phyloP scores from a whole-genome alignment of 2,113 vertebrate genomes.

The Macrotus californicus region DNA sequence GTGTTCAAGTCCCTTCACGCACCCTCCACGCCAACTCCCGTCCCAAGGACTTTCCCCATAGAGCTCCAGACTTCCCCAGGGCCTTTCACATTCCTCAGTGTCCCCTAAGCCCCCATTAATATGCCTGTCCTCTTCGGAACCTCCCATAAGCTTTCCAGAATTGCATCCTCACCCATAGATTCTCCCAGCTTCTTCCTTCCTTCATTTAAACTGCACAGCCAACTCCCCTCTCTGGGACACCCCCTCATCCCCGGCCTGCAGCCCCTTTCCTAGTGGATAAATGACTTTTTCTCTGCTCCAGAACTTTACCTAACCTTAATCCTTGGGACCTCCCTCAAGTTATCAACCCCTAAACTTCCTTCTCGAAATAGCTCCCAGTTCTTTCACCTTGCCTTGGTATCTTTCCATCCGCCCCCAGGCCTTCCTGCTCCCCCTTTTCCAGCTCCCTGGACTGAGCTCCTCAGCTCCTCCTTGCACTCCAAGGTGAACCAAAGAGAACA shows the following conservation, averaged over 20 bases:
- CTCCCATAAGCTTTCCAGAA: not conserved
- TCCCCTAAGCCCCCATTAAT: not conserved
- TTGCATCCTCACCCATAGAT: not conserved
- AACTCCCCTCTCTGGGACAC: not conserved
- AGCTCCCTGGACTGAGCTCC: not conserved
- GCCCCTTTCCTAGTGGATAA: not conserved
- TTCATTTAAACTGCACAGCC: not conserved
- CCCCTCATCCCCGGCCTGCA: not conserved
- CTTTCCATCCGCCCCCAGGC: not conserved
- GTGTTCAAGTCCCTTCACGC: not conserved
- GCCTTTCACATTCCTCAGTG: not conserved
- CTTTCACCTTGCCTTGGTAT: not conserved
- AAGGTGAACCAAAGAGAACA: not conserved
- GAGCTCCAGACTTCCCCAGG: not conserved
- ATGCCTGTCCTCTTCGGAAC: not conserved
- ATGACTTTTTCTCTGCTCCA: not conserved
- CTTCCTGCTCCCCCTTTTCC: not conserved
- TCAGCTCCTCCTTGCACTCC: not conserved
- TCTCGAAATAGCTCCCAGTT: not conserved
- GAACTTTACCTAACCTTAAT: slow-evolving; percentile 12
- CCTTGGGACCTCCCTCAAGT: not conserved
- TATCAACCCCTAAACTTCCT: not conserved
- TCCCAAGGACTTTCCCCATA: not conserved
- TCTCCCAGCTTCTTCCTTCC: not conserved
- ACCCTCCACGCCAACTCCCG: not conserved